phyloP scores from a whole-genome alignment of 2,113 vertebrate species.

The Sinocyclocheilus anophthalmus region DNA sequence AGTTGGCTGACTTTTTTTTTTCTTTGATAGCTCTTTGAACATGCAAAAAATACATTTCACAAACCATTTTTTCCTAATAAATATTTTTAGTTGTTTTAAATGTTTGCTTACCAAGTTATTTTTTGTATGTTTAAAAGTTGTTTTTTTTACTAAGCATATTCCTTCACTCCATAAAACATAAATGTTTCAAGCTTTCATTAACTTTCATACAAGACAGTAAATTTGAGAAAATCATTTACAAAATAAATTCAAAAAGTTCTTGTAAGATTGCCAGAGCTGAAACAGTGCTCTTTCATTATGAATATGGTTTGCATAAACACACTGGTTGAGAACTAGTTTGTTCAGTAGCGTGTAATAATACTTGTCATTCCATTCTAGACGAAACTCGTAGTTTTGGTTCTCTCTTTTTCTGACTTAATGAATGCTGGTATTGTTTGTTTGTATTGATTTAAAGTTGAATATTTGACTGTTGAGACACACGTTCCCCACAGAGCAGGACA shows the following conservation, averaged over 20 bases:
- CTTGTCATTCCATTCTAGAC: background rate
- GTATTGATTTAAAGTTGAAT: background rate
- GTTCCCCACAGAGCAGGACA: background rate
- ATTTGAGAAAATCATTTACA: background rate
- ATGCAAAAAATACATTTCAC: background rate
- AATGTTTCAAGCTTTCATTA: background rate
- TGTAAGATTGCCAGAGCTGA: background rate
- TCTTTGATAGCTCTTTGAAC: background rate
- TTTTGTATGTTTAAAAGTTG: background rate
- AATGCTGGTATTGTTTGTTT: background rate
- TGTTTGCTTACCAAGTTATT: background rate
- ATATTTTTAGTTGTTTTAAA: background rate
- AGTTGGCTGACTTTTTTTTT: background rate
- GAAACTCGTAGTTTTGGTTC: background rate
- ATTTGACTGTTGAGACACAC: background rate
- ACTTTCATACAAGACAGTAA: background rate
- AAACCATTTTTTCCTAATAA: background rate
- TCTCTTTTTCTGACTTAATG: background rate
- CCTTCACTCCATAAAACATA: no score
- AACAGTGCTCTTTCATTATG: background rate
- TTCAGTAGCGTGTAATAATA: background rate
- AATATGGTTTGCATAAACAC: background rate
- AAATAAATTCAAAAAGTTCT: background rate
- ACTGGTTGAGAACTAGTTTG: background rate
- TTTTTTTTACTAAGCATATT: background rate